A percentile compares a stretch with the other conserved stretches of the same genome.
phyloP scores from a whole-genome alignment of 2,888 invertebrate genomes.

The Polymixis lichenea region DNA sequence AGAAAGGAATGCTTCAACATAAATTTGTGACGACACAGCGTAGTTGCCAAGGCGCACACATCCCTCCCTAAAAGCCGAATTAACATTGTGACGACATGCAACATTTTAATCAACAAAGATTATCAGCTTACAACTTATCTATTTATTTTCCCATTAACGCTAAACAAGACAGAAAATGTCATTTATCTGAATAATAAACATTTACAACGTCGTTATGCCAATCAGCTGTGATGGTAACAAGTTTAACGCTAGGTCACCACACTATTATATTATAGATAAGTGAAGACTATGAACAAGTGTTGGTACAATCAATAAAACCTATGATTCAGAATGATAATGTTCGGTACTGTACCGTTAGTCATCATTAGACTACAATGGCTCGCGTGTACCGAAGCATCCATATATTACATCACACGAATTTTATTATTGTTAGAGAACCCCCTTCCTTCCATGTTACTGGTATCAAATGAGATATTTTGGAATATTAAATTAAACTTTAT shows the following conservation, averaged over 20 bases:
- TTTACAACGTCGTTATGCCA: constrained; percentile 20
- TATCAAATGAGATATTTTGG: too few species aligned
- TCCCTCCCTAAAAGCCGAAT: background rate
- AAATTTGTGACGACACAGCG: background rate
- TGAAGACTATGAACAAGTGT: constrained; percentile 2
- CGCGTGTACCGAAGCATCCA: background rate
- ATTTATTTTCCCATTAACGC: constrained; percentile 5
- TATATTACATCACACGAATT: too few species aligned
- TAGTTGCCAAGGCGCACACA: background rate
- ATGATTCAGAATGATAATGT: constrained; percentile 40
- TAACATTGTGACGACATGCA: background rate
- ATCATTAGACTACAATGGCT: constrained; percentile 3
- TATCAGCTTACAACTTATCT: constrained; percentile 24
- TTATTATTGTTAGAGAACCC: too few species aligned
- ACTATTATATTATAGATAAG: constrained; percentile 21
- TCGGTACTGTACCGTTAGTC: constrained; percentile 16
- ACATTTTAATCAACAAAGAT: constrained; percentile 34
- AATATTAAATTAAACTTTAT: too few species aligned
- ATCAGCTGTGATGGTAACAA: constrained; percentile 26
- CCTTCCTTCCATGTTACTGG: too few species aligned
- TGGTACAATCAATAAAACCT: constrained; percentile 13
- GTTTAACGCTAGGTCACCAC: constrained; percentile 2
- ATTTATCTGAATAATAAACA: constrained; percentile 35
- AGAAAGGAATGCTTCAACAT: background rate
- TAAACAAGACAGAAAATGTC: constrained; percentile 13